These are phyloP conservation scores for Fragum whitleyi DNA, from an alignment of 2,888 invertebrate species.

Conservation along the genomic window DNA sequence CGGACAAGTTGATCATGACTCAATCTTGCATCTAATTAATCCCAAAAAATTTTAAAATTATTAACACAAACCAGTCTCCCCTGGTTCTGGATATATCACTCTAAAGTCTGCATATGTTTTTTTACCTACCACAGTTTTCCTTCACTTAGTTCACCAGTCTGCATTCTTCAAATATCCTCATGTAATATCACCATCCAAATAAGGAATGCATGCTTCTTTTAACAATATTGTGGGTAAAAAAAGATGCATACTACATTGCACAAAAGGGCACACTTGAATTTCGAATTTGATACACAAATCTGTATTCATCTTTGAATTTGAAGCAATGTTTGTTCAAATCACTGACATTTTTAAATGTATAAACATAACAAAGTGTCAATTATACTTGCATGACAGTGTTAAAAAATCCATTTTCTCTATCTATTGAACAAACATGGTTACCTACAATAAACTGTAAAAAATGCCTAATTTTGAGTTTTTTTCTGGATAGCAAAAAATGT, in stretches of 20 bases:
- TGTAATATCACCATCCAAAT: conserved; percentile 12
- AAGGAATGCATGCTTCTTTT: conserved; percentile 19
- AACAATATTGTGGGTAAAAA: background rate
- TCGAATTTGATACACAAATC: too few relatives aligned
- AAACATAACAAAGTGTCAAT: background rate
- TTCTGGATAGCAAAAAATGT: background rate
- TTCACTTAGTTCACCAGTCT: background rate
- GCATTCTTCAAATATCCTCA: conserved; percentile 24
- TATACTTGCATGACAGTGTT: conserved; percentile 23
- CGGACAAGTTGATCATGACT: background rate
- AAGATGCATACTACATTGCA: too few relatives aligned
- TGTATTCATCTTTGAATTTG: too few relatives aligned
- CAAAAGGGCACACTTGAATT: too few relatives aligned
- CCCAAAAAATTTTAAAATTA: background rate
- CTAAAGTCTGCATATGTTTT: conserved; percentile 1
- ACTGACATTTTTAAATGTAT: background rate
- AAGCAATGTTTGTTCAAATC: background rate
- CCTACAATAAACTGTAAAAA: conserved; percentile 11
- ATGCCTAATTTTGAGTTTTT: conserved; percentile 8
- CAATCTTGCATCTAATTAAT: background rate
- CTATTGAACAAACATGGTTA: conserved; percentile 14
- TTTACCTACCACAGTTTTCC: conserved; percentile 20
- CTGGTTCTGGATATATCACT: too few relatives aligned
- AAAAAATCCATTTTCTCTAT: conserved; percentile 22
- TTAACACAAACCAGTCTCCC: background rate